Evolutionary conservation across 64 coral and sea anemone genomes (phyloP).

Genomic region (Dendronephthya gigantea): DNA sequence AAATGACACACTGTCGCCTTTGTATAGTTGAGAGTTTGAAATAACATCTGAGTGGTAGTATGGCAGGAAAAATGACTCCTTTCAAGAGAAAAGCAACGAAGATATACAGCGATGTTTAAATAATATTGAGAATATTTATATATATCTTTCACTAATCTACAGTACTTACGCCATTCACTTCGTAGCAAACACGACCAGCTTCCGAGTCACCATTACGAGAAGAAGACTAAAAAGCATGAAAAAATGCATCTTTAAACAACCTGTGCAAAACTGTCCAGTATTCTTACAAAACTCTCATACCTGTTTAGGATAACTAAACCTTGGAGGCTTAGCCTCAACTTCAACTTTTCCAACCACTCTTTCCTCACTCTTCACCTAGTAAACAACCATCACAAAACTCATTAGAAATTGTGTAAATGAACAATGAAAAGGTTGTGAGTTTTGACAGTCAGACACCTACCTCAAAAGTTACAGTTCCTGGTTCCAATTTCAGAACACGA

Average conservation of each 20-base stretch:
- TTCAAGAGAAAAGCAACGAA: too few species aligned
- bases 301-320: slow-evolving; percentile 24
- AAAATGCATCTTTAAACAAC: too few species aligned
- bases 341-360: slow-evolving; percentile 70
- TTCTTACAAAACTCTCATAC: too few species aligned
- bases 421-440: neutral
- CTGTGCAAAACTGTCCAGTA: too few species aligned
- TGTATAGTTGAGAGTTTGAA: slow-evolving; percentile 51
- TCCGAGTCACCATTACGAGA: slow-evolving; percentile 68
- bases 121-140: too few species aligned
- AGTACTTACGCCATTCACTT: slow-evolving; percentile 94
- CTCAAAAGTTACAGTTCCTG: slow-evolving; percentile 83
- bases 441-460: slow-evolving; percentile 13
- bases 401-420: neutral
- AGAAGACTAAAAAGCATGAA: slow-evolving; percentile 40
- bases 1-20: slow-evolving; percentile 87
- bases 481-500: slow-evolving; percentile 45
- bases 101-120: too few species aligned
- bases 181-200: slow-evolving; percentile 71
- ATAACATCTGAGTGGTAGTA: slow-evolving; percentile 51
- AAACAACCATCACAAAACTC: too few species aligned
- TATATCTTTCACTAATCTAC: neutral
- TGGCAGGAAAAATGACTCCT: slow-evolving; percentile 84
- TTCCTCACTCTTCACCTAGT: slow-evolving; percentile 83
- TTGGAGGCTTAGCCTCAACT: slow-evolving; percentile 57